Conservation (phyloP, 2,888 invertebrate genomes). For the Plutella xylostella region DNA sequence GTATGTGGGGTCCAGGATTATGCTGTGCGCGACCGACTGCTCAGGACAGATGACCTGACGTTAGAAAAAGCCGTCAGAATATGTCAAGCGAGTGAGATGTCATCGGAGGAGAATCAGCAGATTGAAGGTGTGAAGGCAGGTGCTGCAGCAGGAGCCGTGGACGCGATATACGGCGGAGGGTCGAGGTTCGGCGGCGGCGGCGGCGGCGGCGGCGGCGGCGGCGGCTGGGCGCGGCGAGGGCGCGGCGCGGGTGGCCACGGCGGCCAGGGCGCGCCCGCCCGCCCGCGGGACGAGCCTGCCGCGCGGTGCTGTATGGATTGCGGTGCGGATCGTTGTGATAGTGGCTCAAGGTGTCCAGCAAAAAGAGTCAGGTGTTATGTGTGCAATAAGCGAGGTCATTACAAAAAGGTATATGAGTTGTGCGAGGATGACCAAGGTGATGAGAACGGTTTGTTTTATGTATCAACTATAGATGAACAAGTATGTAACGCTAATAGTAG, state of each 20-base stretch:
- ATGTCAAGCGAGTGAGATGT: background rate
- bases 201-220: background rate
- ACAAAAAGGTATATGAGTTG: background rate
- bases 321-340: background rate
- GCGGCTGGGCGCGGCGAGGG: background rate
- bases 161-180: background rate
- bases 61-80: background rate
- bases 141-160: background rate
- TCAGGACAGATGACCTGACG: background rate
- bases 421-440: background rate
- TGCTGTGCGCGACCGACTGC: background rate
- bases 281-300: background rate
- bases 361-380: too few species aligned
- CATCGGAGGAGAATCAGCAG: background rate
- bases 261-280: too few species aligned
- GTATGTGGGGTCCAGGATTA: slow-evolving; percentile 6
- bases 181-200: background rate
- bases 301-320: background rate
- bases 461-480: background rate
- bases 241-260: background rate
- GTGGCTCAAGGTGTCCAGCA: background rate
- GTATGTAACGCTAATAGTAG: background rate
- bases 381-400: background rate
- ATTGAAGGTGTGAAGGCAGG: background rate
- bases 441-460: background rate